phyloP scores from a whole-genome alignment of 2,888 invertebrate species.

The Himalopsyche anomala region DNA sequence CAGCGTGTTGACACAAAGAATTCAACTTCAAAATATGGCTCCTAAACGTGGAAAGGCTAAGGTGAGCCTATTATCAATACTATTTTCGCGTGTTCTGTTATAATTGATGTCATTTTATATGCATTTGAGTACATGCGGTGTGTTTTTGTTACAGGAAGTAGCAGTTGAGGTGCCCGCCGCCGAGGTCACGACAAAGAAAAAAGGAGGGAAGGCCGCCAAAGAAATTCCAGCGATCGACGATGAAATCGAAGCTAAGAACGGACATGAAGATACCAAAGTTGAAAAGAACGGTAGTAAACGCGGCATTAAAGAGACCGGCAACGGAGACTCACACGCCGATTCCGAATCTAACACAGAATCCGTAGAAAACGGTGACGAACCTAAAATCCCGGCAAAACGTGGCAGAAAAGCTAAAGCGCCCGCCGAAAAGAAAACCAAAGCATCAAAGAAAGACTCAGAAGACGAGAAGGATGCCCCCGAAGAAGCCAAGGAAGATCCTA shows the following conservation, averaged over 20 bases:
- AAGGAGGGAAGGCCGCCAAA: conserved; percentile 56
- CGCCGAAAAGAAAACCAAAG: conserved; percentile 67
- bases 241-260: conserved; percentile 48
- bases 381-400: conserved; percentile 63
- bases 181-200: conserved; percentile 52
- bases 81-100: conserved; percentile 50
- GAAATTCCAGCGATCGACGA: conserved; percentile 49
- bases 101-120: neutral
- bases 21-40: conserved; percentile 64
- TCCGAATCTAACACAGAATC: conserved; percentile 49
- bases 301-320: conserved; percentile 51
- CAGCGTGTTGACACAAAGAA: conserved; percentile 32
- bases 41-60: conserved; percentile 65
- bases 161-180: conserved; percentile 45
- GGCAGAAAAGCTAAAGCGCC: conserved; percentile 70
- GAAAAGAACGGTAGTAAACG: conserved; percentile 53
- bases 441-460: conserved; percentile 65
- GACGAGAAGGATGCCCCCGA: conserved; percentile 66
- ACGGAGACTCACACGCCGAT: conserved; percentile 46
- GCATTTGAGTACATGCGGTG: neutral
- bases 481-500: conserved; percentile 66
- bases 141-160: conserved; percentile 43
- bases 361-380: conserved; percentile 49
- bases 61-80: conserved; percentile 56
- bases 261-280: conserved; percentile 45